Evolutionary conservation across 2,888 invertebrate species (phyloP).

Genomic region (Thumatha senex): DNA sequence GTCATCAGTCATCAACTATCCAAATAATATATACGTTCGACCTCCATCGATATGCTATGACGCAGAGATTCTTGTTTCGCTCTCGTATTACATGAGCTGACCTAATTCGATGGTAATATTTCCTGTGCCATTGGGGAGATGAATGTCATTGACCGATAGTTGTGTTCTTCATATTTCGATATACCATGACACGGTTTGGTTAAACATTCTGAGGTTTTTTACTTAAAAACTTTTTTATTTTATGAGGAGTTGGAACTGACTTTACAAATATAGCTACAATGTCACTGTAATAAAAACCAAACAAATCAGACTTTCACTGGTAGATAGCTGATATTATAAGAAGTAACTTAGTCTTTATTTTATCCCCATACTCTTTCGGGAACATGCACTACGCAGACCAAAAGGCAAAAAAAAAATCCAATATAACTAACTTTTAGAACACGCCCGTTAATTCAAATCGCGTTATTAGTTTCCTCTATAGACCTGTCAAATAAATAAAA

Average conservation of each 20-base stretch:
- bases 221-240: no score
- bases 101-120: conserved; percentile 59
- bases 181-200: conserved; percentile 1
- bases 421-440: conserved; percentile 50
- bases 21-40: conserved; percentile 73
- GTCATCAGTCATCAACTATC: conserved; percentile 72
- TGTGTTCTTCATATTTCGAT: conserved; percentile 18
- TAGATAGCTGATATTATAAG: no score
- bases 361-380: no score
- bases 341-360: no score
- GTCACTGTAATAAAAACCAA: neutral
- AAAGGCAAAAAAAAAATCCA: conserved; percentile 18
- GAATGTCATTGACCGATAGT: conserved; percentile 27
- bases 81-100: conserved; percentile 66
- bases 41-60: conserved; percentile 53
- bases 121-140: conserved; percentile 39
- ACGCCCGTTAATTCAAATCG: conserved; percentile 62
- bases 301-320: no score
- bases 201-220: no score
- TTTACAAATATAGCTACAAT: neutral
- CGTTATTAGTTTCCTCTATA: conserved; percentile 61
- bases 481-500: conserved; percentile 71
- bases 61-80: conserved; percentile 53
- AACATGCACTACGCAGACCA: no score
- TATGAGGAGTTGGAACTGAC: no score